Evolutionary conservation across 1,140 invertebrate species (phyloP).

Genomic region (Nymphalis io): DNA sequence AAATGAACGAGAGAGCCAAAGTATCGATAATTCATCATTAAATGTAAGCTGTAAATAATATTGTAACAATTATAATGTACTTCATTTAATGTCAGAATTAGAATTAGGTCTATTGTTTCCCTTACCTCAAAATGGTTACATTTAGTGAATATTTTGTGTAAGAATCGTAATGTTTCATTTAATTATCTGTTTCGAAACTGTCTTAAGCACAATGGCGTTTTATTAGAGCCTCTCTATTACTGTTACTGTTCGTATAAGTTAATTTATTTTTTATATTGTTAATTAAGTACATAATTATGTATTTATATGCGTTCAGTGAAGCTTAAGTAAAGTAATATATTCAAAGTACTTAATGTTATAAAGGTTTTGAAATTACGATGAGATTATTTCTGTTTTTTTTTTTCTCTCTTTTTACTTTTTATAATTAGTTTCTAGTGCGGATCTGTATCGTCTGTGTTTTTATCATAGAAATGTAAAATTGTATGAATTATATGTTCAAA

Average conservation of each 20-base stretch:
- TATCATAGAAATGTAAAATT: constrained; percentile 12
- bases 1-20: constrained; percentile 72
- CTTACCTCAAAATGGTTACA: constrained; percentile 67
- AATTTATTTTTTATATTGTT: constrained; percentile 71
- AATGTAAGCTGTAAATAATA: constrained; percentile 72
- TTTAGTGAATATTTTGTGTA: constrained; percentile 54
- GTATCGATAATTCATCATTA: constrained; percentile 65
- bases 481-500: constrained; percentile 38
- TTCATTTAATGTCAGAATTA: constrained; percentile 68
- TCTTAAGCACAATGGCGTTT: constrained; percentile 60
- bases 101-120: constrained; percentile 55
- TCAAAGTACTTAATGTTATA: constrained; percentile 46
- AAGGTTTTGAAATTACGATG: constrained; percentile 74
- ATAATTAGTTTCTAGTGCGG: constrained; percentile 59
- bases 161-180: constrained; percentile 33
- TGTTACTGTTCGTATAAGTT: constrained; percentile 54
- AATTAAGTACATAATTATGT: constrained; percentile 46
- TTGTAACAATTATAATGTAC: constrained; percentile 63
- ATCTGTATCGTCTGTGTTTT: constrained; percentile 9
- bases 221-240: constrained; percentile 42
- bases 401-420: constrained; percentile 69
- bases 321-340: constrained; percentile 38
- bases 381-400: constrained; percentile 72
- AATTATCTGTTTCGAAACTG: constrained; percentile 45
- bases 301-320: constrained; percentile 45